Percentiles rank a stretch among this genome's conserved stretches.
Evolutionary conservation across 2,888 invertebrate genomes (phyloP).

Genomic region (Eupithecia tripunctaria): DNA sequence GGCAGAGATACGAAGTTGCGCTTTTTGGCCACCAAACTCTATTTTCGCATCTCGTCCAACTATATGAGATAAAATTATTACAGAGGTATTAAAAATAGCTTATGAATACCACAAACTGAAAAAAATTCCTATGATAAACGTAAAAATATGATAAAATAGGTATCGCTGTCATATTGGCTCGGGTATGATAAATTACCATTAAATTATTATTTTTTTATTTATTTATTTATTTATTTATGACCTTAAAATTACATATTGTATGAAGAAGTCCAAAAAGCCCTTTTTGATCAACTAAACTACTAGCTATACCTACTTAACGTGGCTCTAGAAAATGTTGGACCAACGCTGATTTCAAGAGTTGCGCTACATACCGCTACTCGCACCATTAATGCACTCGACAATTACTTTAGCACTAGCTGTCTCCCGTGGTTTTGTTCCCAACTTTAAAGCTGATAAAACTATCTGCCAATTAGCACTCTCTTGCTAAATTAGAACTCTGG

Average conservation of each 20-base stretch:
- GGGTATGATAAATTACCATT: no score
- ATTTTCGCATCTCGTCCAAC: no score
- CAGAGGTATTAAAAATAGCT: no score
- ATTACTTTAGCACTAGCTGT: slow-evolving; percentile 29
- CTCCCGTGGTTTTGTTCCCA: slow-evolving; percentile 29
- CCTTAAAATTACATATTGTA: not conserved
- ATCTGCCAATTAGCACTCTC: slow-evolving; percentile 25
- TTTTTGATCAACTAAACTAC: not conserved
- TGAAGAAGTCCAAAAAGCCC: not conserved
- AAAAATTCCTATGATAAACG: no score
- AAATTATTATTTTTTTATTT: no score
- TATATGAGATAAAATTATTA: no score
- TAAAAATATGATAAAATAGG: no score
- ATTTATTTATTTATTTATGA: not conserved
- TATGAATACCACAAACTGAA: no score
- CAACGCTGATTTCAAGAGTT: not conserved
- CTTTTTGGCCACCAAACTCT: no score
- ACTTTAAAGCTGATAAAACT: slow-evolving; percentile 30
- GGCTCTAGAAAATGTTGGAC: not conserved
- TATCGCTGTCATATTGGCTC: no score
- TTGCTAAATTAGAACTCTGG: not conserved
- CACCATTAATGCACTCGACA: slow-evolving; percentile 32
- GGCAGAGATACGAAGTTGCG: no score
- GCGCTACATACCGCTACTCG: not conserved
- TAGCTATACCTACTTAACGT: not conserved